These are phyloP conservation scores for Alviniconcha marisindica DNA, from an alignment of 1,140 invertebrate species.

Conservation along the genomic window DNA sequence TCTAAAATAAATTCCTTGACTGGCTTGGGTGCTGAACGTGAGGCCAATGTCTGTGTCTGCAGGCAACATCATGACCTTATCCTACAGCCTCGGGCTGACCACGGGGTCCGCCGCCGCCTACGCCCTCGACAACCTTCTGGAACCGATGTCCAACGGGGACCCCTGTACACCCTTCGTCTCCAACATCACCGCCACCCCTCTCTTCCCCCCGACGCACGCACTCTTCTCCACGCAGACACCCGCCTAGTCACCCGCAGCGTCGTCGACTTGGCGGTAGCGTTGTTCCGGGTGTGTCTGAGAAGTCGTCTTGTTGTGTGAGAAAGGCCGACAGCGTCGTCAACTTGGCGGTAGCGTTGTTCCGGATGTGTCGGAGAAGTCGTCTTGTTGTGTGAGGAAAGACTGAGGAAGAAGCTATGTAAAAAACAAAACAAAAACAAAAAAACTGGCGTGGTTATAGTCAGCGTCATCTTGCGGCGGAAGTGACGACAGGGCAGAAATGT, in stretches of 20 bases:
- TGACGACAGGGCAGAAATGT: no score
- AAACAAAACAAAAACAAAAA: no score
- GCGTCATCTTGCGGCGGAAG: no score
- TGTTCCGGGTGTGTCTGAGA: background rate
- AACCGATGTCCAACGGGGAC: slow-evolving; percentile 38
- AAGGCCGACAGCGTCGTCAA: no score
- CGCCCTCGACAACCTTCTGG: slow-evolving; percentile 81
- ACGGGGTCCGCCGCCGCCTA: slow-evolving; percentile 90
- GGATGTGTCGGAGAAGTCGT: background rate
- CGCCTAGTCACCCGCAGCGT: background rate
- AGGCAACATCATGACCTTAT: slow-evolving; percentile 95
- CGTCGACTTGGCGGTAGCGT: background rate
- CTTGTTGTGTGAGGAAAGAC: no score
- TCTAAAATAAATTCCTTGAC: no score
- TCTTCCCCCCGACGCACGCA: background rate
- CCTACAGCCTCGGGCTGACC: slow-evolving; percentile 90
- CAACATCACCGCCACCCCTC: background rate
- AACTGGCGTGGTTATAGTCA: no score
- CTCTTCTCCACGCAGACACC: background rate
- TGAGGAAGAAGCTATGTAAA: no score
- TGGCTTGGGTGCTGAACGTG: no score
- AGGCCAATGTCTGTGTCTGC: slow-evolving; percentile 45
- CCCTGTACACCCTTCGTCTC: slow-evolving; percentile 19
- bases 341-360: background rate
- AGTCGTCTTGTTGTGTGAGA: background rate